Base-by-base conservation (phyloP, 2,113 vertebrate species). In the Cochlearius cochlearius region DNA sequence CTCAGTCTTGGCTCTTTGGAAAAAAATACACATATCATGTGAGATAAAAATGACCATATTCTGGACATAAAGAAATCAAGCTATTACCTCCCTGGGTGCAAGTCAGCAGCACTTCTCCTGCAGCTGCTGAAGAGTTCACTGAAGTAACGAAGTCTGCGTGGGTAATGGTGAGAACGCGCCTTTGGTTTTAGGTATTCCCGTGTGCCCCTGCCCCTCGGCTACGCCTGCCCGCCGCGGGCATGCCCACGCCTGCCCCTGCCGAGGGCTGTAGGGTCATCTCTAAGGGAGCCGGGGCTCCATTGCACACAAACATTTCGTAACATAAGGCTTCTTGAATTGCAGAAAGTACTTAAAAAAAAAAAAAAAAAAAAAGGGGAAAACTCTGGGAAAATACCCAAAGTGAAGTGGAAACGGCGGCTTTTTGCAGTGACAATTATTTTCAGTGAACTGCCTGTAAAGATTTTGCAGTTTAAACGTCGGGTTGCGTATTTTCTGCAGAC, bases 171-270 rank as follows among this genome's bases (percentile, higher is more conserved):
- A 18, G 62, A 74, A n/a, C 5, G 5, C 16, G 15, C 11, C 47
- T 81, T 22, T 8, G 12, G 60, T 14, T 63, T 12, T 23, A 32
- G 58, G 39, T 20, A 3, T 55, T 74, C 27, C 41, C 38, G 4
- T 2, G 18, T 53, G 49, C 26, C 43, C 29, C 23, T 5, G 5
- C 53, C 62, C 72, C 50, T 47, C 0, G 5, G 30, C 50, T 32
- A 3, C 4, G 5, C 36, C 60, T 52, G 58, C 69, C 69, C 3
- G 0, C 12, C 11, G 0, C 1, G 1, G 84, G 55, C 91, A 30
- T 32, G 50, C 55, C 55, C 64, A 9, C 1, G 1, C 69, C 76
- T 77, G 93, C 81, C 64, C 75, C 45, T 27, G 64, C 56, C 22
- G 7, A 3, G 25, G 2, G 66, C 30, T 11, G 6, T 3, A 17